Percentiles rank a stretch among this genome's conserved stretches.
Conservation (phyloP, 2,797 vertebrate species). For the Pagetopsis macropterus region DNA sequence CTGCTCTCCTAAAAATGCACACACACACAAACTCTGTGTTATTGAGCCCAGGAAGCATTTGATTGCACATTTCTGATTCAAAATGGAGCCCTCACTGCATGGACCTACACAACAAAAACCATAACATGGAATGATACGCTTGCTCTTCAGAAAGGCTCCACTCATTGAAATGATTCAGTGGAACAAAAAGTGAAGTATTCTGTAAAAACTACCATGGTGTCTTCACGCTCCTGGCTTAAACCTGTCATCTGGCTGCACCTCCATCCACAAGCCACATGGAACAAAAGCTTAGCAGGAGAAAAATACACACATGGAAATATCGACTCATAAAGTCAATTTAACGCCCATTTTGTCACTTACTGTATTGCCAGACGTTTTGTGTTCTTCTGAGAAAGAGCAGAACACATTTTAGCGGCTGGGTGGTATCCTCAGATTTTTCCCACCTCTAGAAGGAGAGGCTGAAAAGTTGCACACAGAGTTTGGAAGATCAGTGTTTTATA, state of each 20-base stretch:
- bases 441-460: slow-evolving; percentile 33
- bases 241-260: slow-evolving; percentile 37
- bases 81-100: slow-evolving; percentile 1
- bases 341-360: slow-evolving; percentile 67
- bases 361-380: slow-evolving; percentile 63
- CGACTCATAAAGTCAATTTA: slow-evolving; percentile 64
- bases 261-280: slow-evolving; percentile 44
- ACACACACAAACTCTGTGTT: not conserved
- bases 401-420: slow-evolving; percentile 44
- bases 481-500: slow-evolving; percentile 20
- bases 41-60: not conserved
- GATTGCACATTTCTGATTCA: slow-evolving; percentile 1
- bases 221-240: slow-evolving; percentile 7
- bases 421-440: slow-evolving; percentile 48
- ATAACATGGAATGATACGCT: not conserved
- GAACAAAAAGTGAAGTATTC: slow-evolving; percentile 8
- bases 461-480: slow-evolving; percentile 44
- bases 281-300: slow-evolving; percentile 53
- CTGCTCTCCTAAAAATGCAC: slow-evolving; percentile 21
- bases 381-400: slow-evolving; percentile 65
- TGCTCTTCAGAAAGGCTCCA: not conserved
- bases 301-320: slow-evolving; percentile 75
- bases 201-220: not conserved
- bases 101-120: not conserved
- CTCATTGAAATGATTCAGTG: slow-evolving; percentile 9